Conservation (phyloP, 2,888 invertebrate genomes). For the Listrodromus nycthemerus region DNA sequence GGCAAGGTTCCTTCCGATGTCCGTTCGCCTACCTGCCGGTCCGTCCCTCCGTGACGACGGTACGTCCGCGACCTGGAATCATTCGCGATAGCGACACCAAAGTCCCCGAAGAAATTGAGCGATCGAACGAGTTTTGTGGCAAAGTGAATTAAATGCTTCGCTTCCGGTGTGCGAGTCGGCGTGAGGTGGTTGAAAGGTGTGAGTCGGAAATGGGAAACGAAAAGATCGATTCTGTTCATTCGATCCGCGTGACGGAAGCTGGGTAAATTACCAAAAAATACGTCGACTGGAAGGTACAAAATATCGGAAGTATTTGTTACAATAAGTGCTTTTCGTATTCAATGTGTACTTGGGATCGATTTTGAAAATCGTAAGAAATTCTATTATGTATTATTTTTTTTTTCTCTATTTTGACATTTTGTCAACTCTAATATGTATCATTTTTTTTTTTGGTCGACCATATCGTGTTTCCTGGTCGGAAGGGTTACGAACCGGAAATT, state of each 20-base stretch:
- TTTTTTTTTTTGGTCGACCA: not conserved
- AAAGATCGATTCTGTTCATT: not conserved
- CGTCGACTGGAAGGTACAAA: too few species aligned
- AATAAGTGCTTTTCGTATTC: too few species aligned
- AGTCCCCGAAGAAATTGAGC: conserved; percentile 44
- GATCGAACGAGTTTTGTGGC: conserved; percentile 45
- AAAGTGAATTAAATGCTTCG: not conserved
- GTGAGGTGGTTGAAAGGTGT: not conserved
- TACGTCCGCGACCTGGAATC: not conserved
- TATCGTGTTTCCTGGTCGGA: not conserved
- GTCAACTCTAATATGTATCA: not conserved
- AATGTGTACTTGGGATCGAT: too few species aligned
- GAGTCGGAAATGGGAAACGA: not conserved
- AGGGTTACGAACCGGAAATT: not conserved
- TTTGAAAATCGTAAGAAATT: too few species aligned
- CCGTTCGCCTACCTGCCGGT: not conserved
- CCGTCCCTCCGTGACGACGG: not conserved
- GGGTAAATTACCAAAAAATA: too few species aligned
- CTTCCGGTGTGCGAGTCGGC: not conserved
- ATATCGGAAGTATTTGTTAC: too few species aligned
- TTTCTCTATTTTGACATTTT: too few species aligned
- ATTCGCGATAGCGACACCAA: conserved; percentile 14
- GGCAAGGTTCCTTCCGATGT: conserved; percentile 37
- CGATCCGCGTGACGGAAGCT: not conserved
- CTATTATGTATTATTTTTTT: too few species aligned